A percentile compares a stretch with the other conserved stretches of the same genome.
phyloP scores from a whole-genome alignment of 2,888 invertebrate species.

The Eumerus sabulonum region DNA sequence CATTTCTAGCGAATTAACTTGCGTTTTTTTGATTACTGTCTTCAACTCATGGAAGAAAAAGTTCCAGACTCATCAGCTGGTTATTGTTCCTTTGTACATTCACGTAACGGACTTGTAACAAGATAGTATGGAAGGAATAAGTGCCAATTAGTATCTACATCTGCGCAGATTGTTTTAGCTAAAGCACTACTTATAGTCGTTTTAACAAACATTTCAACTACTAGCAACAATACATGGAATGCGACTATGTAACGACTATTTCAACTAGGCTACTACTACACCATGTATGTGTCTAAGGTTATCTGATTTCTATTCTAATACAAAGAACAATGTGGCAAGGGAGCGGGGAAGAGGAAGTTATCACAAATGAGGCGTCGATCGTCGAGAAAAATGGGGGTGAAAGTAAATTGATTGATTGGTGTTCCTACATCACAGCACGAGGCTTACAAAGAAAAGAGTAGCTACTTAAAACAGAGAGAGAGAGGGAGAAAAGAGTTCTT shows the following conservation, averaged over 20 bases:
- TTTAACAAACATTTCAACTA: constrained; percentile 52
- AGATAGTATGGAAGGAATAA: constrained; percentile 53
- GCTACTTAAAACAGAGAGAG: no score
- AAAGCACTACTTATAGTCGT: no score
- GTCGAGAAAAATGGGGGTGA: no score
- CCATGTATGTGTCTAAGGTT: no score
- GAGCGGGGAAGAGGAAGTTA: no score
- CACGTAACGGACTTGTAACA: constrained; percentile 5
- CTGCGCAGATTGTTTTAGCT: constrained; percentile 24
- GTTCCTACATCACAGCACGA: no score
- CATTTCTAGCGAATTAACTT: constrained; percentile 9
- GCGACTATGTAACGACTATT: background rate
- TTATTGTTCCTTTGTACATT: constrained; percentile 25
- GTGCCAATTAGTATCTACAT: constrained; percentile 31
- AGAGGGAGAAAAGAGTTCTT: no score
- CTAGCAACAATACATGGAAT: constrained; percentile 33
- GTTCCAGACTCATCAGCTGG: background rate
- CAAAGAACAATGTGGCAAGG: no score
- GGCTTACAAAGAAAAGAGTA: no score
- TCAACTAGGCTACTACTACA: constrained; percentile 2
- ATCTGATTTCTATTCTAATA: no score
- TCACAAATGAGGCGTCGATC: no score
- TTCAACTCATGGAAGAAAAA: constrained; percentile 1
- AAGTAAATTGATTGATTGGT: no score
- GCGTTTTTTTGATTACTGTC: constrained; percentile 6